Evolutionary conservation across 2,888 invertebrate species (phyloP).

Genomic region (Cerastis leucographa): DNA sequence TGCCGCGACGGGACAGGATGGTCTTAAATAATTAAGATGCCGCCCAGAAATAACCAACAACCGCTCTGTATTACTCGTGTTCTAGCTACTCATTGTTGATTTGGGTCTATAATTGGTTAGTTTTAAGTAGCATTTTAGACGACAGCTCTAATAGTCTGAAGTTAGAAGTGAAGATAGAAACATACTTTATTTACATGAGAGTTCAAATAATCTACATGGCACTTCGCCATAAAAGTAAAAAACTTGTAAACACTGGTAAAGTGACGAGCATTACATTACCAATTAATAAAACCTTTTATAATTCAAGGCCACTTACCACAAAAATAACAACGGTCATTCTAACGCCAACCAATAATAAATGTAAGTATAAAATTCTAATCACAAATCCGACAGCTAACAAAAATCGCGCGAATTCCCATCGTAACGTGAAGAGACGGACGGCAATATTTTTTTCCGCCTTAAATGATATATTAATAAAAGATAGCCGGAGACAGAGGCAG

Average conservation of each 20-base stretch:
- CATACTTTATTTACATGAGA: too few relatives aligned
- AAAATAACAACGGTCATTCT: neutral
- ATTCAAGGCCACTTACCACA: neutral
- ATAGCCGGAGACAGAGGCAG: conserved; percentile 49
- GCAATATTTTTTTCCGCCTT: conserved; percentile 51
- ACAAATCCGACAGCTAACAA: conserved; percentile 10
- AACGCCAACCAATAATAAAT: neutral
- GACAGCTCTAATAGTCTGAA: neutral
- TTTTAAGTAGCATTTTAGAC: neutral
- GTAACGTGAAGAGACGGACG: conserved; percentile 16
- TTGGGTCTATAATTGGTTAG: neutral
- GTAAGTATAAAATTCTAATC: neutral
- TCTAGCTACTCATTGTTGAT: neutral
- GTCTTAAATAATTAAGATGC: neutral
- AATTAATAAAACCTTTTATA: neutral
- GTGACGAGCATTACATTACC: neutral
- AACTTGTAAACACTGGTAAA: too few relatives aligned
- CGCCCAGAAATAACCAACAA: neutral
- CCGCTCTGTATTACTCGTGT: neutral
- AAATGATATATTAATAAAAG: conserved; percentile 63
- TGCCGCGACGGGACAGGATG: too few relatives aligned
- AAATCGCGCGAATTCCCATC: conserved; percentile 12
- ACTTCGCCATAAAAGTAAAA: too few relatives aligned
- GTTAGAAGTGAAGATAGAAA: neutral
- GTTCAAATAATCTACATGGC: too few relatives aligned